Evolutionary conservation across 2,113 vertebrate genomes (phyloP), one percentile per base, ranked within the genome.

Genomic region (Saccopteryx leptura): DNA sequence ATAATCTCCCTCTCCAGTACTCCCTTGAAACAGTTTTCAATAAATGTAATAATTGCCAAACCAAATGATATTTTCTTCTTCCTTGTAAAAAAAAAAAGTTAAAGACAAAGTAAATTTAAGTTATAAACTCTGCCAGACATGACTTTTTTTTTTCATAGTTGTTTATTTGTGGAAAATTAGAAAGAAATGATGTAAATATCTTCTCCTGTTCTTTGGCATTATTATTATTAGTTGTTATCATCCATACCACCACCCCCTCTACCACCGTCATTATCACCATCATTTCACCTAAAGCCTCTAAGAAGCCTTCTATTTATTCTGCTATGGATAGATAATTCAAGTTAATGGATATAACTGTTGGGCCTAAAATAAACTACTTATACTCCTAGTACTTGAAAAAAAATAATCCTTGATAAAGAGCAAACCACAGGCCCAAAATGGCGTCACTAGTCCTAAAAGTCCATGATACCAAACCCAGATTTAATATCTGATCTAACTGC

Each of bases 271-370:
- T 46, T 39, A 71, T 48, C 58, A 88, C 19, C 18, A 65, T 2
- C 48, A 86, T 66, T 84, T 91, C 76, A 81, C 9, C 17, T 68
- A 78, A 50, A 72, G 26, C 17, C 39, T 54, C 5, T 50, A 31
- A 31, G n/a, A 93, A 74, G 18, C 0, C 56, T 96, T 76, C 19
- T 75, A 46, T 54, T 15, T 85, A 46, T 90, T 89, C 92, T 76
- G 12, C 2, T 75, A 24, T 80, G 31, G 76, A 79, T 39, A 75
- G 39, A 68, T 88, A 72, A 81, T 28, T 95, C 31, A 92, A 89
- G 39, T 72, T 82, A 90, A 65, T 72, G 21, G 15, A 60, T 66
- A 89, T 86, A 85, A 66, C 18, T 71, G 86, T n/a, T 71, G 61
- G 61, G 6, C 58, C 18, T 71, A 71, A 89, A 18, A 91, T 48